A percentile compares a stretch with the other conserved stretches of the same genome.
phyloP scores from a whole-genome alignment of 1,140 invertebrate genomes.

The Atta colombica region DNA sequence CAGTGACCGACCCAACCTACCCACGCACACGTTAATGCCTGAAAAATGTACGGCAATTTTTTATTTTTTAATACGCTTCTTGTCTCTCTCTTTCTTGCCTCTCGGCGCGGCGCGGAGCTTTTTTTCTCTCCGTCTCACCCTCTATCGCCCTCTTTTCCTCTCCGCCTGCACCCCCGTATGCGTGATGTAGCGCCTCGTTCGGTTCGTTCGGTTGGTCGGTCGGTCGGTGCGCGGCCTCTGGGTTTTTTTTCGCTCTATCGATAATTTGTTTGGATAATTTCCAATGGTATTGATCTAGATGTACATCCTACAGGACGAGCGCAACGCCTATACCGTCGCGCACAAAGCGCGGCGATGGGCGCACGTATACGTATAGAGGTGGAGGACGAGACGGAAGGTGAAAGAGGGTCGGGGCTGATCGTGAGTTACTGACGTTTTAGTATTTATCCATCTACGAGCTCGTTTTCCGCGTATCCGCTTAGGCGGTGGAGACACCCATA shows the following conservation, averaged over 20 bases:
- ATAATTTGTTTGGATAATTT: constrained; percentile 88
- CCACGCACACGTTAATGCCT: constrained; percentile 86
- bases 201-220: constrained; percentile 71
- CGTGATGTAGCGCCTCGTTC: constrained; percentile 84
- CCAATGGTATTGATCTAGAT: constrained; percentile 87
- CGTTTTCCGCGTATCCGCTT: constrained; percentile 81
- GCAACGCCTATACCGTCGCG: constrained; percentile 82
- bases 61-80: constrained; percentile 87
- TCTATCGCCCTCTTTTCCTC: constrained; percentile 62
- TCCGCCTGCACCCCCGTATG: constrained; percentile 80
- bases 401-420: constrained; percentile 81
- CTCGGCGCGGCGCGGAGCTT: constrained; percentile 52
- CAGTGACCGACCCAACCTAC: constrained; percentile 73
- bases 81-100: constrained; percentile 72
- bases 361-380: constrained; percentile 29
- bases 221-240: constrained; percentile 73
- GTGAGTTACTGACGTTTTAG: constrained; percentile 85
- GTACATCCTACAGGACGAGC: constrained; percentile 85
- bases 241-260: constrained; percentile 85
- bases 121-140: constrained; percentile 35
- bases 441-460: constrained; percentile 83
- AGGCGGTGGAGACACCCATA: constrained; percentile 73
- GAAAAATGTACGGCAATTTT: constrained; percentile 87
- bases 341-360: constrained; percentile 71
- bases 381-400: constrained; percentile 67